Base-by-base conservation (phyloP, 2,888 invertebrate species). In the Chymomyza amoena region DNA sequence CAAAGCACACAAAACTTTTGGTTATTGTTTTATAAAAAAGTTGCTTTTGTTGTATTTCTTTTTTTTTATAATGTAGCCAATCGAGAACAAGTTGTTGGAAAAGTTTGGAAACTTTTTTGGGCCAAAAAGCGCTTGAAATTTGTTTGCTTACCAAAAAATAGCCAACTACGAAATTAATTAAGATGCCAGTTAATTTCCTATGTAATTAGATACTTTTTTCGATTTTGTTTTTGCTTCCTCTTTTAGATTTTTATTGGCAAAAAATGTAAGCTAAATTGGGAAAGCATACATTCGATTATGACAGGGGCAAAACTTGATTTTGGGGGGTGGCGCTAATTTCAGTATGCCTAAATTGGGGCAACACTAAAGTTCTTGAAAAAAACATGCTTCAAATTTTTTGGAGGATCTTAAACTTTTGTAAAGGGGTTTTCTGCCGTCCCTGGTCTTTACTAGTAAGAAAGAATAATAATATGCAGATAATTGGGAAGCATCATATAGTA, bases 1-100 rank as follows among this genome's bases (percentile, higher is more conserved):
- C 65, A 57, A 67, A 73, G 64, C 66, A 69, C 54, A 60, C 18
- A 39, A 52, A 6, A 64, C 39, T 62, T 72, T 25, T n/a, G 10
- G 56, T 65, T 62, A 18, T 32, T 64, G 0, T 39, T 62, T 69
- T 56, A 28, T 62, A 18, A 6, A 57, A 63, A 62, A 62, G 36
- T 32, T 51, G 60, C 15, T 52, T 39, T 9, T n/a, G 54, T 20
- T 54, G 54, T 54, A 7, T 5, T 20, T 54, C 6, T 13, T 16
- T 4, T 13, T 54, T 10, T 5, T 54, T 18, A 9, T 36, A 16
- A 36, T 45, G 18, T 54, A 20, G 16, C 54, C 39, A 10, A 45
- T 45, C 13, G 39, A 45, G 39, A 45, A 13, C 39, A 15, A 45
- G 39, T 45, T 16, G 54, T 54, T 54, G 2, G 3, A 5, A 10